Conservation (phyloP, 2,113 vertebrate species). For the Pseudorectes ferrugineus region DNA sequence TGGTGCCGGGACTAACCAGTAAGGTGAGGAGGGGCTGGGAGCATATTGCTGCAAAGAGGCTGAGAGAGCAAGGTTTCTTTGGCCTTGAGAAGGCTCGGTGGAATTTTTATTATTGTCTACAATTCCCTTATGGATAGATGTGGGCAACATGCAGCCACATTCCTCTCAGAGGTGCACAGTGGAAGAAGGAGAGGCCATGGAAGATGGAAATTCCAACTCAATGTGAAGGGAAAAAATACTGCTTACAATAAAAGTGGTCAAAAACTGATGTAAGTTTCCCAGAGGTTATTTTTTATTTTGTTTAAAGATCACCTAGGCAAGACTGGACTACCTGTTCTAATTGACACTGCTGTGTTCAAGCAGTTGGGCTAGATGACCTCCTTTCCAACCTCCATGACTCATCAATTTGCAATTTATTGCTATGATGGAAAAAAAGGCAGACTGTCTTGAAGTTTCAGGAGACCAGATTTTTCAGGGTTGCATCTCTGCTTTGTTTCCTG, state of each 20-base stretch:
- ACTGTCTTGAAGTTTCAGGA: neutral
- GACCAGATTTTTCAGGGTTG: neutral
- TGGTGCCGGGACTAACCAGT: accelerated
- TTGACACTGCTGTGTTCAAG: neutral
- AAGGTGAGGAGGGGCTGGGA: neutral
- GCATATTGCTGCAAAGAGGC: neutral
- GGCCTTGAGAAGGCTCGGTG: neutral
- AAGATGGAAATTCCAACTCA: neutral
- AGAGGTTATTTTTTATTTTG: neutral
- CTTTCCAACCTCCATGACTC: neutral
- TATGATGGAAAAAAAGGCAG: neutral
- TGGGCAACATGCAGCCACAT: neutral
- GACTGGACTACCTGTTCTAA: neutral
- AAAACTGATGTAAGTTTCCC: neutral
- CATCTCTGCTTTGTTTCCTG: neutral
- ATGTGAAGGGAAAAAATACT: neutral
- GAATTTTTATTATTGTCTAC: neutral
- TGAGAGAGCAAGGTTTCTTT: neutral
- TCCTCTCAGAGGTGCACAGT: neutral
- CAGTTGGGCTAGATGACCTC: neutral
- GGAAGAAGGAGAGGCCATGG: neutral
- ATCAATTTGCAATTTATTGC: neutral
- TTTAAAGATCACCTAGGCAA: neutral
- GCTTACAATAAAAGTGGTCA: neutral
- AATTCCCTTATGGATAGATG: neutral